These are phyloP conservation scores for Acronicta leporina DNA, from an alignment of 2,888 invertebrate species.

Conservation along the genomic window DNA sequence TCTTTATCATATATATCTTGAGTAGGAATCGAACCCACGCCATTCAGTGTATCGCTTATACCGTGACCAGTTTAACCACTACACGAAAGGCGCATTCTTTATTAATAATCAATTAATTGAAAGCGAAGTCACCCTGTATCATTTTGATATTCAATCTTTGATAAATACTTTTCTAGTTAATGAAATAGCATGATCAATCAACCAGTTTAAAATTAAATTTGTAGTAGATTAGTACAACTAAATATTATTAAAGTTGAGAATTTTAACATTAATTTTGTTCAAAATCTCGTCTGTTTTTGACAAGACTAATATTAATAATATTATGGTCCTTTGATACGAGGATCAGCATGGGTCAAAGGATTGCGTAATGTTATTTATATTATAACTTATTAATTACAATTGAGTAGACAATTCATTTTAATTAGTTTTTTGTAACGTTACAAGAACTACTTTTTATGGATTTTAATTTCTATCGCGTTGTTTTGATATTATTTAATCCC, in stretches of 20 bases:
- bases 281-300: constrained; percentile 36
- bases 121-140: no score
- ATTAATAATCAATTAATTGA: no score
- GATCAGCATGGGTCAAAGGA: constrained; percentile 16
- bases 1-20: no score
- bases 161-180: background rate
- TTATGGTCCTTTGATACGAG: constrained; percentile 17
- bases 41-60: no score
- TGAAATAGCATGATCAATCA: constrained; percentile 24
- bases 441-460: no score
- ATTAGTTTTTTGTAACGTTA: background rate
- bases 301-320: constrained; percentile 33
- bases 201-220: constrained; percentile 34
- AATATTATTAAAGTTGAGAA: constrained; percentile 5
- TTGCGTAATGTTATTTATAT: background rate
- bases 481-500: no score
- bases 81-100: no score
- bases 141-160: no score
- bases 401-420: constrained; percentile 2
- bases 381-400: constrained; percentile 9
- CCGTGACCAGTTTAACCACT: no score
- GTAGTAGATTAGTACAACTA: constrained; percentile 10
- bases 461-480: no score
- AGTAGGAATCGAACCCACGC: no score
- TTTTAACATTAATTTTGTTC: constrained; percentile 33